phyloP scores from a whole-genome alignment of 2,888 invertebrate genomes.

The Drosophila recens region DNA sequence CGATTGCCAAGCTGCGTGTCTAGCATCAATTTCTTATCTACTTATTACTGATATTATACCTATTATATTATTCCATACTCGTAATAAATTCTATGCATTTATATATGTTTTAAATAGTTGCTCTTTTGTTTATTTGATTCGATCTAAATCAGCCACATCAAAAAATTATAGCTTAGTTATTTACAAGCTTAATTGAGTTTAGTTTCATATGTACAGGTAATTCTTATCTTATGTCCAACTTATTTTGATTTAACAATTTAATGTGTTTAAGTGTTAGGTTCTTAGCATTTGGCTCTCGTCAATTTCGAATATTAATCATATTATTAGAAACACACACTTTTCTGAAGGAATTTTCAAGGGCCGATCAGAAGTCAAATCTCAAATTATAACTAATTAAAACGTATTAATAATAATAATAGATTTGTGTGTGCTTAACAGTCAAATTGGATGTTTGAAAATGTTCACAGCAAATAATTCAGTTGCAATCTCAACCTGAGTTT shows the following conservation, averaged over 20 bases:
- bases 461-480: conserved; percentile 74
- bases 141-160: conserved; percentile 1
- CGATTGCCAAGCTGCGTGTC: conserved; percentile 89
- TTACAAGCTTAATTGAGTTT: conserved; percentile 40
- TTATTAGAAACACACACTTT: background rate
- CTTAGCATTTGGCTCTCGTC: no score
- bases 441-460: conserved; percentile 53
- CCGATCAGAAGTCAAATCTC: background rate
- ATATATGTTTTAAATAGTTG: conserved; percentile 4
- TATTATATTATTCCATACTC: conserved; percentile 6
- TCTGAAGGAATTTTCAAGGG: background rate
- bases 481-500: conserved; percentile 79
- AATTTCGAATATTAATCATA: conserved; percentile 8
- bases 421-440: conserved; percentile 10
- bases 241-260: conserved; percentile 42
- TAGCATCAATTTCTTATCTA: conserved; percentile 41
- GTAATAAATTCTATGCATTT: conserved; percentile 22
- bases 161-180: conserved; percentile 1
- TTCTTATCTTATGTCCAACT: conserved; percentile 3
- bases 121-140: conserved; percentile 14
- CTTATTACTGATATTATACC: conserved; percentile 7
- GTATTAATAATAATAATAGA: conserved; percentile 12
- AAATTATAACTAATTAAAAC: background rate
- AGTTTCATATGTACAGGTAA: conserved; percentile 62
- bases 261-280: background rate